Evolutionary conservation across 2,113 vertebrate species (phyloP), one percentile per base, ranked within the genome.

Genomic region (Formicarius rufipectus): DNA sequence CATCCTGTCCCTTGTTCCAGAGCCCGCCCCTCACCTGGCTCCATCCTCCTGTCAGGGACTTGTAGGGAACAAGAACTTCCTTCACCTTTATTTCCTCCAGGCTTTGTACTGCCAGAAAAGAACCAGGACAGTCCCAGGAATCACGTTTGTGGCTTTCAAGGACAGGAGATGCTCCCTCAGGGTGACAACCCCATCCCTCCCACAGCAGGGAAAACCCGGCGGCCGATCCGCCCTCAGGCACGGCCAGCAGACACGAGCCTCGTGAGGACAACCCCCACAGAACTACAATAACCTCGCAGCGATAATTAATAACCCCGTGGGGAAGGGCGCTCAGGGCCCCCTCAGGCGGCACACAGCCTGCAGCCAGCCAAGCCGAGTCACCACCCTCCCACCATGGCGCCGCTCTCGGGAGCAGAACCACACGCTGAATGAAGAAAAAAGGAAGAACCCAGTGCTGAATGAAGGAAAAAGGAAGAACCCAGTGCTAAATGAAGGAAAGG

Each of bases 291-390:
- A 76, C 14, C 22, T 25, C 9, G n/a, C 27, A 66, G 35, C 33
- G 77, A 7, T 12, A 33, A 52, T 4, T 25, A 25, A 44, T 27
- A 58, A 20, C 9, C 12, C 22, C 40, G 49, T 4, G 40, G 11
- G n/a, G 17, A 68, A 37, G 25, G 1, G 0, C 27, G 33, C 44
- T 31, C 44, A 12, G 39, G 45, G 42, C 1, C 12, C 12, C 62
- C 33, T n/a, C 53, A 45, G 4, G 19, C 64, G 35, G 63, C 59
- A 10, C 1, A 0, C 0, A 0, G 50, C 17, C 45, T 22, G 0
- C 44, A 2, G 16, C 0, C 6, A 15, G 17, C 33, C 69, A 53
- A 20, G 42, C 42, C 31, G 25, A 17, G 0, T 58, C 67, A 14
- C 49, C 27, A 10, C 1, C 40, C 44, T 84, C 68, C 42, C 4